A percentile compares a stretch with the other conserved stretches of the same genome.
Conservation (phyloP, 2,797 vertebrate species). For the Premnoplex brunnescens region DNA sequence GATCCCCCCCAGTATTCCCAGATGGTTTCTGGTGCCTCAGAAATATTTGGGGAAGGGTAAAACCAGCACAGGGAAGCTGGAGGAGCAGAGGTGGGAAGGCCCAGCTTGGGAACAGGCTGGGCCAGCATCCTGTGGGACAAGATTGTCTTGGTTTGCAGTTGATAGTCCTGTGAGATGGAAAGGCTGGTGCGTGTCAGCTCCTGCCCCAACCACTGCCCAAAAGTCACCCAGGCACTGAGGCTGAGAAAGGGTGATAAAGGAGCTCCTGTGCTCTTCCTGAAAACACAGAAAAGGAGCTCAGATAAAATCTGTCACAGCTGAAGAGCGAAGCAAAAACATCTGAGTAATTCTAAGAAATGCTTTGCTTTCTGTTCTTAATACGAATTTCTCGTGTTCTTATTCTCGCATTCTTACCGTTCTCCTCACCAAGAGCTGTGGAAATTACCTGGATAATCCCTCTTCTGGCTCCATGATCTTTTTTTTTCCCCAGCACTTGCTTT, state of each 20-base stretch:
- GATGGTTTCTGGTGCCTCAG: neutral
- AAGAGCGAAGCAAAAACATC: neutral
- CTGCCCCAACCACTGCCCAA: neutral
- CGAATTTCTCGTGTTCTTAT: fast-evolving
- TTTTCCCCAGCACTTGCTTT: neutral
- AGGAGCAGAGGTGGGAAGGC: neutral
- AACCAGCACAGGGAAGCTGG: neutral
- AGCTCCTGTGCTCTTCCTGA: neutral
- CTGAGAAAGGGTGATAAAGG: neutral
- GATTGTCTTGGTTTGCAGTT: neutral
- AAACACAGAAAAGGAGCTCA: neutral
- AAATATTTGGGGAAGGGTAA: neutral
- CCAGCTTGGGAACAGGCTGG: neutral
- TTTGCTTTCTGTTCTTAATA: neutral
- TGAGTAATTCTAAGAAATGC: neutral
- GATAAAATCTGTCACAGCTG: neutral
- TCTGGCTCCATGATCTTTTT: neutral
- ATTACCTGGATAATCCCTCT: too few species aligned
- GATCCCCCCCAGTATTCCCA: neutral
- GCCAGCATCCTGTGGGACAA: neutral
- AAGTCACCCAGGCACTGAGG: neutral
- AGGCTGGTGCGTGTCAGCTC: neutral
- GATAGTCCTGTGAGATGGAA: neutral
- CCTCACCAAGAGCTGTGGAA: neutral
- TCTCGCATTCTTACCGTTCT: neutral